Conservation (phyloP, 35 echinoderm and acorn worm species). For the Ptychodera flava region DNA sequence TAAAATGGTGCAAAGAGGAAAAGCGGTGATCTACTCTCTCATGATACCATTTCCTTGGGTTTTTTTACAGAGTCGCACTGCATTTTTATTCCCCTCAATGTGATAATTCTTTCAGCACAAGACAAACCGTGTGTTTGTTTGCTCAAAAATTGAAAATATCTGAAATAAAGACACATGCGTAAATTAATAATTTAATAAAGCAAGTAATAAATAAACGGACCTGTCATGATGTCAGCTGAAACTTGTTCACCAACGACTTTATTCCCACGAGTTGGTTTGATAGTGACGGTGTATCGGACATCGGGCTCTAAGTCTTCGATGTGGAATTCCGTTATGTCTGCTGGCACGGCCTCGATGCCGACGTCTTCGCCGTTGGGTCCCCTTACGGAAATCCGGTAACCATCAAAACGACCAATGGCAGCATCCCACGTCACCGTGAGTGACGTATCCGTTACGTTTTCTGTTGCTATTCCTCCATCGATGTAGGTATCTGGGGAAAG, state of each 20-base stretch:
- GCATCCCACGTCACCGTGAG: neutral
- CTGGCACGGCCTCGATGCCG: neutral
- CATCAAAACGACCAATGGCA: neutral
- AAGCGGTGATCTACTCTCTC: too few relatives aligned
- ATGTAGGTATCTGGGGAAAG: neutral
- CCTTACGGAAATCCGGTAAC: neutral
- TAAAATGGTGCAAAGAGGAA: too few relatives aligned
- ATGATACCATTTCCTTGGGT: too few relatives aligned
- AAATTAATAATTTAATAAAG: too few relatives aligned
- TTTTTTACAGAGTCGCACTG: too few relatives aligned
- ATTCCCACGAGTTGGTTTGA: neutral
- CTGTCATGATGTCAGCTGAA: neutral
- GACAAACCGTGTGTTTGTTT: too few relatives aligned
- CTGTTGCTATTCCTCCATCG: neutral
- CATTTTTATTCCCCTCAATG: too few relatives aligned
- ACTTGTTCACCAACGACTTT: too few relatives aligned
- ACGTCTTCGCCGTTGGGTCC: neutral
- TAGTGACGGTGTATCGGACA: neutral
- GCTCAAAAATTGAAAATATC: too few relatives aligned
- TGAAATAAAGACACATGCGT: too few relatives aligned
- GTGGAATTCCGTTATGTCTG: neutral
- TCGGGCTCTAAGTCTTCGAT: neutral
- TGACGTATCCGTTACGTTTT: neutral
- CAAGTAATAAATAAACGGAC: neutral
- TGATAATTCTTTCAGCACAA: too few relatives aligned